These are phyloP conservation scores for Ophraella communa DNA, from an alignment of 2,888 invertebrate genomes.

Conservation along the genomic window DNA sequence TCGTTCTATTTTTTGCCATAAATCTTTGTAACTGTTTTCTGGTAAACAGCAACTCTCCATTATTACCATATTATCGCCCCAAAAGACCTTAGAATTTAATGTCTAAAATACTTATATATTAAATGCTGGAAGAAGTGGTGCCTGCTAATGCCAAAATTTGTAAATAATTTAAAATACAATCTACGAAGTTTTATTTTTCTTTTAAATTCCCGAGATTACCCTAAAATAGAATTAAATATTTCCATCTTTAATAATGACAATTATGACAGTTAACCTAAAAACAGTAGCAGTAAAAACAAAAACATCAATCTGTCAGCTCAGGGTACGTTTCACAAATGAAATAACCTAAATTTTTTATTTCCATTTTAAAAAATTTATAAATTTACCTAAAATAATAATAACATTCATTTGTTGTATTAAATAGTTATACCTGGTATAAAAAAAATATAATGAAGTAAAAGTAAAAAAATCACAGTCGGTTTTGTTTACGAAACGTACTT, in stretches of 20 bases:
- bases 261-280: constrained; percentile 13
- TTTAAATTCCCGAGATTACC: constrained; percentile 10
- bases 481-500: too few species aligned
- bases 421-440: too few species aligned
- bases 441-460: too few species aligned
- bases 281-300: constrained; percentile 9
- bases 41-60: constrained; percentile 63
- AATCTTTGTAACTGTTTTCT: constrained; percentile 67
- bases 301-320: constrained; percentile 8
- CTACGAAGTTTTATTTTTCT: not conserved
- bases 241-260: constrained; percentile 9
- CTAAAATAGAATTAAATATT: constrained; percentile 20
- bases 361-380: too few species aligned
- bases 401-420: too few species aligned
- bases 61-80: constrained; percentile 54
- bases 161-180: not conserved
- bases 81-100: not conserved
- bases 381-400: too few species aligned
- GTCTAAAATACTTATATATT: not conserved
- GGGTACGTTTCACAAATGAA: not conserved
- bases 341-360: too few species aligned
- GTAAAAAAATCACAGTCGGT: too few species aligned
- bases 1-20: constrained; percentile 77
- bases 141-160: not conserved
- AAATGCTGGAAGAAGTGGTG: not conserved